phyloP scores from a whole-genome alignment of 2,113 vertebrate genomes.

The Anguilla rostrata region DNA sequence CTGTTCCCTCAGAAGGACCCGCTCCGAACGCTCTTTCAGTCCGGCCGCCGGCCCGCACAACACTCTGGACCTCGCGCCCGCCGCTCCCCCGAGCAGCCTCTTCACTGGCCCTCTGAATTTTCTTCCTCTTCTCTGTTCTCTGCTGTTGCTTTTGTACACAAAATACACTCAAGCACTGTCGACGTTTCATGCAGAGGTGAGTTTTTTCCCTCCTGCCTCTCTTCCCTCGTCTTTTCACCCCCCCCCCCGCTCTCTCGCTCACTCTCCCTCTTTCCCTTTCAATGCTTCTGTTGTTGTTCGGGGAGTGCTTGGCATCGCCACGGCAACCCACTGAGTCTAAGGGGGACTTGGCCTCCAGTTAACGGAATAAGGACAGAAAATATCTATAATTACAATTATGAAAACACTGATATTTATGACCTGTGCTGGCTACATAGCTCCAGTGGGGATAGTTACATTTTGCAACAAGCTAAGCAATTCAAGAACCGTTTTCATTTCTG shows the following conservation, averaged over 20 bases:
- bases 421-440: conserved; percentile 16
- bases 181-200: conserved; percentile 1
- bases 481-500: conserved; percentile 27
- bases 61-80: not conserved
- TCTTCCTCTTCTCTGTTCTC: no score
- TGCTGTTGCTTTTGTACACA: not conserved
- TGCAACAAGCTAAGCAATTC: conserved; percentile 29
- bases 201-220: not conserved
- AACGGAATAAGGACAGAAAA: conserved; percentile 39
- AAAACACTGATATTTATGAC: conserved; percentile 54
- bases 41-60: not conserved
- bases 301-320: conserved; percentile 54
- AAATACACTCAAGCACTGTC: not conserved
- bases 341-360: conserved; percentile 50
- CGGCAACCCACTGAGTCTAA: conserved; percentile 53
- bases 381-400: conserved; percentile 54
- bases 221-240: not conserved
- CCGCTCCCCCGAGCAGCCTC: not conserved
- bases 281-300: conserved; percentile 62
- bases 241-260: conserved; percentile 7
- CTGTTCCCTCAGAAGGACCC: not conserved
- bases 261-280: conserved; percentile 33
- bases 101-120: no score
- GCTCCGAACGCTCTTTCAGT: not conserved
- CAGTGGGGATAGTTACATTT: conserved; percentile 24